phyloP scores from a whole-genome alignment of 53 echinoderm and acorn worm species.

The Pentamera pediparva region DNA sequence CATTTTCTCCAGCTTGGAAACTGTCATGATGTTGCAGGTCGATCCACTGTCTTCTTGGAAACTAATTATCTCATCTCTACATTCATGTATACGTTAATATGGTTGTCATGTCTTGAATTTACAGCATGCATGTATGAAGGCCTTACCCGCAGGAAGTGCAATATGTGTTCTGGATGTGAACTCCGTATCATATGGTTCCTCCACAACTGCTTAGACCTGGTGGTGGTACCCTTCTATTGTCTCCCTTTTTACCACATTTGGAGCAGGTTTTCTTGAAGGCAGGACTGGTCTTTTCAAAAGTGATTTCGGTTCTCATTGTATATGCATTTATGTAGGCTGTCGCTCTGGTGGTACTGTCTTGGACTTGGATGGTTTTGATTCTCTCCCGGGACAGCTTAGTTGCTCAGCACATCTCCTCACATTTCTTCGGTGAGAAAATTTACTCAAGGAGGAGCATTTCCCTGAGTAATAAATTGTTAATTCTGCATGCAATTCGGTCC shows the following conservation, averaged over 20 bases:
- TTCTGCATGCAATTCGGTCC: conserved; percentile 28
- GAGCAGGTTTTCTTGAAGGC: conserved; percentile 28
- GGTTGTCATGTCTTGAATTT: conserved; percentile 2
- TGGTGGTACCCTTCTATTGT: too few species aligned
- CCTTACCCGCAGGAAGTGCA: background rate
- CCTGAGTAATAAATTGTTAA: conserved; percentile 12
- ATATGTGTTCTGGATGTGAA: background rate
- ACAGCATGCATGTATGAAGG: background rate
- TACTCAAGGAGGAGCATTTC: conserved; percentile 25
- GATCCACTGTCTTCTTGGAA: conserved; percentile 59
- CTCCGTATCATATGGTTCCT: background rate
- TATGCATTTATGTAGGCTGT: background rate
- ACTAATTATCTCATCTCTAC: conserved; percentile 18
- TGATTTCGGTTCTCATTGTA: conserved; percentile 32
- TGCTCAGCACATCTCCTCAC: conserved; percentile 13
- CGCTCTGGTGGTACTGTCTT: background rate
- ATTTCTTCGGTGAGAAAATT: conserved; percentile 19
- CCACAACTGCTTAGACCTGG: background rate
- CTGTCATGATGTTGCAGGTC: conserved; percentile 43
- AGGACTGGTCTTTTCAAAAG: conserved; percentile 32
- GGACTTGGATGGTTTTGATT: background rate
- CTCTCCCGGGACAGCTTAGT: conserved; percentile 6
- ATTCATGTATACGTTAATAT: conserved; percentile 18
- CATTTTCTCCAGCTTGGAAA: conserved; percentile 8
- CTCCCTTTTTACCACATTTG: conserved; percentile 9